Base-by-base conservation (phyloP, 2,113 vertebrate genomes). In the Spizaetus ornatus region DNA sequence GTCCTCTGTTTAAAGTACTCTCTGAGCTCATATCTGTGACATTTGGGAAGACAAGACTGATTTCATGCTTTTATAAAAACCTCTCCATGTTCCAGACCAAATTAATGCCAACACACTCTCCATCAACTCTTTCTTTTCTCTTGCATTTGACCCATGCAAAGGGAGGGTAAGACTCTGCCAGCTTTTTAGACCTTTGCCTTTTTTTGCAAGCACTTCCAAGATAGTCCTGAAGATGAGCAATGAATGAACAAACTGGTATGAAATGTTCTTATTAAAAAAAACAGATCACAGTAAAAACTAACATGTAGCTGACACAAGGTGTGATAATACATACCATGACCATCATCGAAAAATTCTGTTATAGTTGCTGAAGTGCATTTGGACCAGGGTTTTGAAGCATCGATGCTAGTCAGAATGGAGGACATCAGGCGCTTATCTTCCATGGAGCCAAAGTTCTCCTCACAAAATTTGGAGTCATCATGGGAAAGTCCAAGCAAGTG, bases 401-500 rank as follows among this genome's bases (percentile, higher is more conserved):
- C 99, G 1, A 99, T 99, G 97, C 99, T 99, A 73, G 99, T 99
- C 67, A 99, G 98, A 90, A 99, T 99, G 95, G 99, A 99, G 23
- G 99, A 99, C 99, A 99, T 99, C 82, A 99, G 98, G n/a, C 99
- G 98, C 90, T 99, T 99, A 96, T 99, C 99, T 82, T 99, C 99
- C 59, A 98, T 99, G 66, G 99, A 99, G 32, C 99, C 99, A 36
- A 99, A 99, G 31, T 98, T 99, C 84, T 99, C 99, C 97, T 99
- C 99, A 67, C 99, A 99, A 98, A 99, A 99, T 97, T 99, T 99
- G 70, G 99, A 99, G 97, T 99, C 99, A 3, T 99, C 99, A 18
- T 99, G 99, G 78, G 99, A 99, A 94, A 99, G 98, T 27, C 99
- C 99, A 63, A 99, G 98, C 50, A 99, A 98, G 94, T 99, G 99